These are phyloP conservation scores for Campylomormyrus tamandua DNA, from an alignment of 2,113 vertebrate species.

Conservation along the genomic window DNA sequence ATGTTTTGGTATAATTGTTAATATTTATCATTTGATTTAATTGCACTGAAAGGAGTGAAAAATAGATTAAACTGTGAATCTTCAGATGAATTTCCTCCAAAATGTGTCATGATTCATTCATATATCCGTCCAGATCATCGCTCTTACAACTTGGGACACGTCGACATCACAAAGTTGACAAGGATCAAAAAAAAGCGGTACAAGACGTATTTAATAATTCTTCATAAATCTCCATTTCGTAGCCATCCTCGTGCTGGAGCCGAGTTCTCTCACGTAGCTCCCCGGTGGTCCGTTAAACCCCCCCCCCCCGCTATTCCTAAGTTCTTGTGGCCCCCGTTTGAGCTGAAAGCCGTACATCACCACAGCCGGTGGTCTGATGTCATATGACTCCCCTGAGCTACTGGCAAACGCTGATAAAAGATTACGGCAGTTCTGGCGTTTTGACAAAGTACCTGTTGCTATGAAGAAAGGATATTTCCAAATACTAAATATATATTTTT, in stretches of 20 bases:
- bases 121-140: slow-evolving; percentile 41
- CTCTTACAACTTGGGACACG: slow-evolving; percentile 47
- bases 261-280: slow-evolving; percentile 18
- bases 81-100: slow-evolving; percentile 38
- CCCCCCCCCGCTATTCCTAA: slow-evolving; percentile 11
- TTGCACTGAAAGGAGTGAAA: slow-evolving; percentile 48
- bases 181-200: slow-evolving; percentile 34
- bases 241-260: slow-evolving; percentile 30
- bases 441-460: background rate
- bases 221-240: slow-evolving; percentile 9
- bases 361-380: background rate
- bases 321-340: slow-evolving; percentile 34
- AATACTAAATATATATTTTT: background rate
- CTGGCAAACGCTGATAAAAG: background rate
- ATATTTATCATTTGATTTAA: slow-evolving; percentile 61
- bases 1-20: slow-evolving; percentile 57
- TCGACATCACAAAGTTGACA: slow-evolving; percentile 44
- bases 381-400: background rate
- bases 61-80: slow-evolving; percentile 41
- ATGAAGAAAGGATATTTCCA: background rate
- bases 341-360: background rate
- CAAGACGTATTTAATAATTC: slow-evolving; percentile 39
- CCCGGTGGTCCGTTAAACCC: slow-evolving; percentile 17
- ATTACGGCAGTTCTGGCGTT: background rate
- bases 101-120: slow-evolving; percentile 54